Conservation (phyloP, 2,888 invertebrate species). For the Saturnia japonica region DNA sequence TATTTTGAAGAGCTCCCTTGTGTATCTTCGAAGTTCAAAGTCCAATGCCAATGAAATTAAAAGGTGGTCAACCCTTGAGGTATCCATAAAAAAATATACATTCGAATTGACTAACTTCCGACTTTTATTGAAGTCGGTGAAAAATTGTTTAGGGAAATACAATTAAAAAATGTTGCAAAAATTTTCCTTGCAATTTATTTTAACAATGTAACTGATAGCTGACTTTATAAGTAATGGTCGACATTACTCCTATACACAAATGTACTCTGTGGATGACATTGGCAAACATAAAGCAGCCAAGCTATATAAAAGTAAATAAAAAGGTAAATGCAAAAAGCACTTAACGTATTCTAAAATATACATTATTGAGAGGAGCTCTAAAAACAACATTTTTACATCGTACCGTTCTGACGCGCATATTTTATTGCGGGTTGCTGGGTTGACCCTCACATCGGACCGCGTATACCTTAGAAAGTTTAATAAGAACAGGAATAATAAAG, state of each 20-base stretch:
- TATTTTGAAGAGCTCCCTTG: too few species aligned
- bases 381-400: conserved; percentile 81
- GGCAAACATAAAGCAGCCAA: background rate
- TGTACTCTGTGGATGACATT: background rate
- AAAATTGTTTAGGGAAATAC: too few species aligned
- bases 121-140: too few species aligned
- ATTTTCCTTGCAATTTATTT: too few species aligned
- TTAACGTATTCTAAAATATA: conserved; percentile 73
- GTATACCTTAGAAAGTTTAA: conserved; percentile 49
- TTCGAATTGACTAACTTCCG: too few species aligned
- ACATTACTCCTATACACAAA: too few species aligned
- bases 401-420: conserved; percentile 72
- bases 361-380: conserved; percentile 73
- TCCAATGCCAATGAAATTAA: too few species aligned
- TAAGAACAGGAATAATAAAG: conserved; percentile 7
- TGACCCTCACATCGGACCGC: conserved; percentile 70
- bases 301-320: background rate
- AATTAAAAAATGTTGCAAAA: too few species aligned
- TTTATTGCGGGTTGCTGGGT: conserved; percentile 75
- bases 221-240: background rate
- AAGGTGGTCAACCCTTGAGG: too few species aligned
- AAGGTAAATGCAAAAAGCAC: conserved; percentile 49
- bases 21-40: too few species aligned
- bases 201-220: background rate
- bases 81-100: too few species aligned